Conservation (phyloP, 2,113 vertebrate species). For the Alligator sinensis region DNA sequence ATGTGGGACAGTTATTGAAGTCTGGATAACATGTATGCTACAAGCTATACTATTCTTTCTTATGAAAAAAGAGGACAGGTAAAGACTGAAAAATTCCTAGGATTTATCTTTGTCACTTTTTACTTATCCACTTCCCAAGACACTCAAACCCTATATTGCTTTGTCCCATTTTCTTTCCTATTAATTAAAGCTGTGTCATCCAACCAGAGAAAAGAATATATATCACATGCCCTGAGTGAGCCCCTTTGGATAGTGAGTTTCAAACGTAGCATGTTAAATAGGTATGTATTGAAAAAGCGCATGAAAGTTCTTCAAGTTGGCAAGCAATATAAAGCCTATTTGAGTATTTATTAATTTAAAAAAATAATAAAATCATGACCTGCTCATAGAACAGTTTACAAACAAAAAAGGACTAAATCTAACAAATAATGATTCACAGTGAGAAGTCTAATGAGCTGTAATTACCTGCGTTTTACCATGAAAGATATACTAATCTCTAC, state of each 20-base stretch:
- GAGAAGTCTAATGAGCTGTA: not conserved
- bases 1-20: not conserved
- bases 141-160: not conserved
- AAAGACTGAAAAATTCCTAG: not conserved
- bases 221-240: not conserved
- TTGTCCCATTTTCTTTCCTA: not conserved
- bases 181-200: not conserved
- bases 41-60: not conserved
- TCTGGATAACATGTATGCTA: not conserved
- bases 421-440: not conserved
- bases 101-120: not conserved
- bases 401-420: not conserved
- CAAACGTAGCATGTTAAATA: not conserved
- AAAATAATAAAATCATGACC: not conserved
- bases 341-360: not conserved
- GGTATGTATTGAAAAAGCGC: not conserved
- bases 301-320: not conserved
- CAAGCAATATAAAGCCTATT: not conserved
- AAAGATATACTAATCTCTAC: not conserved
- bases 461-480: not conserved
- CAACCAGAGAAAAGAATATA: not conserved
- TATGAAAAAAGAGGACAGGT: not conserved
- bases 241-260: not conserved
- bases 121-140: not conserved
- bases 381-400: conserved; percentile 18